Evolutionary conservation across 2,797 vertebrate genomes (phyloP).

Genomic region (Siniperca undulata): DNA sequence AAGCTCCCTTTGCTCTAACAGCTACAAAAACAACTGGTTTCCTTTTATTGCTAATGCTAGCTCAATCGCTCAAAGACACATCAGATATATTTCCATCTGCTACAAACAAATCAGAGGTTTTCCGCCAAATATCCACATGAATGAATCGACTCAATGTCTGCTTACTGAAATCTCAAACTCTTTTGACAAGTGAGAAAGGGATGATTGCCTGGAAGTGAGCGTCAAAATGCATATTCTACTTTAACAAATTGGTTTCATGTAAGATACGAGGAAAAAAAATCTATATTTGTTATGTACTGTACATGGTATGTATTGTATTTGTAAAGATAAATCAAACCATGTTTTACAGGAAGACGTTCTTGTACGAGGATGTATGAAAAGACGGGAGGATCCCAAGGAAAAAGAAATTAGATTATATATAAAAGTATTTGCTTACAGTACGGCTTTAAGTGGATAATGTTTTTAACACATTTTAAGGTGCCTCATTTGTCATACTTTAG

Average conservation of each 20-base stretch:
- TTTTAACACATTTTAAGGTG: slow-evolving; percentile 85
- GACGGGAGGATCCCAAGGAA: slow-evolving; percentile 67
- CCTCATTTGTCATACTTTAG: slow-evolving; percentile 85
- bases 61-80: slow-evolving; percentile 59
- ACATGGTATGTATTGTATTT: slow-evolving; percentile 87
- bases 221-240: slow-evolving; percentile 75
- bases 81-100: slow-evolving; percentile 49
- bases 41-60: slow-evolving; percentile 47
- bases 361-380: slow-evolving; percentile 76
- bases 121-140: slow-evolving; percentile 56
- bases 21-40: slow-evolving; percentile 35
- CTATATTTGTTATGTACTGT: slow-evolving; percentile 87
- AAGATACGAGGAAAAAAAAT: slow-evolving; percentile 75
- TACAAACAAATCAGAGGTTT: slow-evolving; percentile 62
- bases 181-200: slow-evolving; percentile 67
- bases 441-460: slow-evolving; percentile 85
- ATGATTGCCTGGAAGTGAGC: slow-evolving; percentile 70
- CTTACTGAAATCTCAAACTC: slow-evolving; percentile 50
- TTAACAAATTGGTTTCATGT: slow-evolving; percentile 78
- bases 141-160: slow-evolving; percentile 64
- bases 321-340: slow-evolving; percentile 83
- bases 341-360: slow-evolving; percentile 81
- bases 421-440: slow-evolving; percentile 84
- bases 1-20: slow-evolving; percentile 44
- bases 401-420: slow-evolving; percentile 85